phyloP scores from a whole-genome alignment of 1,140 invertebrate genomes.

The Leptopilina boulardi region DNA sequence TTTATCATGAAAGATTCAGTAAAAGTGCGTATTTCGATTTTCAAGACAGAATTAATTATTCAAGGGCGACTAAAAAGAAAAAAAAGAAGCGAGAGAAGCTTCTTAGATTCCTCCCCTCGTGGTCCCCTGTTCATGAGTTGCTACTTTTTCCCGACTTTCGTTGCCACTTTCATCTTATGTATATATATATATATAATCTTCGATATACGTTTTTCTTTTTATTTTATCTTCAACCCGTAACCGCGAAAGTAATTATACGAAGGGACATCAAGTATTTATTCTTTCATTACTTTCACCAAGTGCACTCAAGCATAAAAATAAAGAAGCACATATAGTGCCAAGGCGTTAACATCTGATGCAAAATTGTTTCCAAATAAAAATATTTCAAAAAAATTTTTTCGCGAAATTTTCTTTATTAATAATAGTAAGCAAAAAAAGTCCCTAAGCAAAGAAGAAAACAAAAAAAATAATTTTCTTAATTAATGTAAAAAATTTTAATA shows the following conservation, averaged over 20 bases:
- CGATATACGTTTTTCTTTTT: conserved; percentile 40
- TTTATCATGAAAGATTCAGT: background rate
- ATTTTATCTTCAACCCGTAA: conserved; percentile 45
- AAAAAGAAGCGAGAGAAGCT: background rate
- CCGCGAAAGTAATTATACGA: background rate
- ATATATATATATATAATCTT: background rate
- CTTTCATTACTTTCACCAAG: conserved; percentile 48
- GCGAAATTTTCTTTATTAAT: too few relatives aligned
- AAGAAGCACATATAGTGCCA: background rate
- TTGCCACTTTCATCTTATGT: conserved; percentile 24
- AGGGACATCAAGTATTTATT: conserved; percentile 50
- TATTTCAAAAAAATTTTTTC: too few relatives aligned
- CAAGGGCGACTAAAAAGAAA: conserved; percentile 21
- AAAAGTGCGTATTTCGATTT: conserved; percentile 25
- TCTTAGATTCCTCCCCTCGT: conserved; percentile 7
- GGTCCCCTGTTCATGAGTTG: conserved; percentile 20
- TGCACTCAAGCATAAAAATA: conserved; percentile 24
- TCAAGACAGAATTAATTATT: conserved; percentile 13
- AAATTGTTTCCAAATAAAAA: background rate
- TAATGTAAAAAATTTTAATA: too few relatives aligned
- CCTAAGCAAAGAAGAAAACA: too few relatives aligned
- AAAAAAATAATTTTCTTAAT: too few relatives aligned
- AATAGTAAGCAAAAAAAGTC: too few relatives aligned
- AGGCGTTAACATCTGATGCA: background rate
- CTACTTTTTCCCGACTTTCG: conserved; percentile 17